phyloP scores from a whole-genome alignment of 2,888 invertebrate species.

The Sicus ferrugineus region DNA sequence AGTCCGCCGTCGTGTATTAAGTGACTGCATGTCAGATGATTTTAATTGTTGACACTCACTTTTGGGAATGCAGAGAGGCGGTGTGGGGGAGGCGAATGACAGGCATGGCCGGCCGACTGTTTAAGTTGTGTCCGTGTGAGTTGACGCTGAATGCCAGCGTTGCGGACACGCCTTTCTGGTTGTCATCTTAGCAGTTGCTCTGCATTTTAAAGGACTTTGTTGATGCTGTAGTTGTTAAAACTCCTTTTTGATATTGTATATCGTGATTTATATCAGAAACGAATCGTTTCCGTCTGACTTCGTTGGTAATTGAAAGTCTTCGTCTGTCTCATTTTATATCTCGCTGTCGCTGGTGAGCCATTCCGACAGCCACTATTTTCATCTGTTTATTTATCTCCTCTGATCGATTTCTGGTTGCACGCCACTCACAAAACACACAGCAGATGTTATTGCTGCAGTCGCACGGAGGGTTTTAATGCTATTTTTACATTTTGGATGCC shows the following conservation, averaged over 20 bases:
- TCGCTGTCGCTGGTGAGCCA: too few relatives aligned
- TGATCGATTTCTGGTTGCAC: too few relatives aligned
- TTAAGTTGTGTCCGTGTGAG: not conserved
- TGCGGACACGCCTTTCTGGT: slow-evolving; percentile 8
- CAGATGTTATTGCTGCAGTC: slow-evolving; percentile 18
- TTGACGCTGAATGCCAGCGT: not conserved
- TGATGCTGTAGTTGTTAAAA: not conserved
- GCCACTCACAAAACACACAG: not conserved
- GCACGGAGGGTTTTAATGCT: slow-evolving; percentile 10
- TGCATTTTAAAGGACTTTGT: not conserved
- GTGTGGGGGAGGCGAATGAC: slow-evolving; percentile 20
- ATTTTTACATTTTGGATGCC: slow-evolving; percentile 21
- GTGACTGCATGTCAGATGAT: slow-evolving; percentile 50
- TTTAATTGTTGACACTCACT: slow-evolving; percentile 49
- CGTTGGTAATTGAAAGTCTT: too few relatives aligned
- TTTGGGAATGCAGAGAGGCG: too few relatives aligned
- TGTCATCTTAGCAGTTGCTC: not conserved
- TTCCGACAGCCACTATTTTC: too few relatives aligned
- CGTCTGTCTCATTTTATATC: too few relatives aligned
- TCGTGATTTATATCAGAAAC: not conserved
- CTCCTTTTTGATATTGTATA: not conserved
- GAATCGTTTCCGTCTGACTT: too few relatives aligned
- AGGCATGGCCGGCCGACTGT: not conserved
- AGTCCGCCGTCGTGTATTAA: slow-evolving; percentile 42
- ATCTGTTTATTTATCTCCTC: too few relatives aligned